These are phyloP conservation scores for Xiphophorus hellerii DNA, from an alignment of 2,113 vertebrate genomes.

Conservation along the genomic window DNA sequence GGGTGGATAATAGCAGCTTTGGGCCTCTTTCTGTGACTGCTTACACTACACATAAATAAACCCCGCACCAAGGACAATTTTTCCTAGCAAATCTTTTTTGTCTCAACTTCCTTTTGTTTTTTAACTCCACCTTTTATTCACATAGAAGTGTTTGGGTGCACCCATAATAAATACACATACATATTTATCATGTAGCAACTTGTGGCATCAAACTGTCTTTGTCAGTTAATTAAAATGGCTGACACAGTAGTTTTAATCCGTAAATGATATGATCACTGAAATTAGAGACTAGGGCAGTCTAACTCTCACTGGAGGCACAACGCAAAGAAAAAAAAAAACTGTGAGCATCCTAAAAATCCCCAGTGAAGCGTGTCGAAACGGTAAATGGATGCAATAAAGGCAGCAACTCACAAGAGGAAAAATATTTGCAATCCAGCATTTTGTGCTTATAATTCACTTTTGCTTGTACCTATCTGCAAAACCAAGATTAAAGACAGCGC, in stretches of 20 bases:
- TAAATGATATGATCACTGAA: slow-evolving; percentile 51
- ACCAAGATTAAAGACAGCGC: slow-evolving; percentile 4
- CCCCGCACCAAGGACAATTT: slow-evolving; percentile 21
- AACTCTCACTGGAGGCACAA: slow-evolving; percentile 12
- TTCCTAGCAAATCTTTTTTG: slow-evolving; percentile 7
- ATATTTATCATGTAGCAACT: background rate
- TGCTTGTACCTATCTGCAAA: background rate
- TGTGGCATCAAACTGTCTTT: slow-evolving; percentile 38
- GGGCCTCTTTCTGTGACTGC: slow-evolving; percentile 34
- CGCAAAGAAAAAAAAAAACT: background rate
- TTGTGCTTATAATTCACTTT: slow-evolving; percentile 5
- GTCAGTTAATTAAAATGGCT: slow-evolving; percentile 56
- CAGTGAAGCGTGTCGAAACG: background rate
- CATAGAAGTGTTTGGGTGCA: background rate
- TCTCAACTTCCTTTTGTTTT: slow-evolving; percentile 9
- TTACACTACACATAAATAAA: slow-evolving; percentile 41
- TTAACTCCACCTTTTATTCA: background rate
- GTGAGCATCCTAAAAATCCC: slow-evolving; percentile 1
- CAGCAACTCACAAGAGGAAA: background rate
- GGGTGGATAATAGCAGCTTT: slow-evolving; percentile 63
- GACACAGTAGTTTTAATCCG: slow-evolving; percentile 33
- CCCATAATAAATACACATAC: background rate
- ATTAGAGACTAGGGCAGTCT: slow-evolving; percentile 34
- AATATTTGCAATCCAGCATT: background rate
- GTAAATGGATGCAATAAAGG: background rate